Evolutionary conservation across 2,888 invertebrate species (phyloP).

Genomic region (Geophilus truncorum): DNA sequence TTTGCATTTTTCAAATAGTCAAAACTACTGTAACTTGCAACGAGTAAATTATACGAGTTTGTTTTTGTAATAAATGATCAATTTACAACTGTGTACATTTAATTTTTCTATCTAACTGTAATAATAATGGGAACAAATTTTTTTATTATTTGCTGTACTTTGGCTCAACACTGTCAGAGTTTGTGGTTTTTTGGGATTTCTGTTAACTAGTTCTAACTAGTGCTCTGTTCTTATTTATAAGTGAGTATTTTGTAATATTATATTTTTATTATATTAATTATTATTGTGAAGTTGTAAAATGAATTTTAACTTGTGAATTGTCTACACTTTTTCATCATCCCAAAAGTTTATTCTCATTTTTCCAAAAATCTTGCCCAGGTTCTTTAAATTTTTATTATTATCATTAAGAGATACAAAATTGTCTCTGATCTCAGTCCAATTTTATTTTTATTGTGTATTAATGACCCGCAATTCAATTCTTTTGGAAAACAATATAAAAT

Average conservation of each 20-base stretch:
- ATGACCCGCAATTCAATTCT: neutral
- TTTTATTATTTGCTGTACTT: neutral
- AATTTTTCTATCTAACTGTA: neutral
- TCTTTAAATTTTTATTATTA: neutral
- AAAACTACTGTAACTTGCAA: neutral
- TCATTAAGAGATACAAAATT: neutral
- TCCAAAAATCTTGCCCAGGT: neutral
- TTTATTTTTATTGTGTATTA: neutral
- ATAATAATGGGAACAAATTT: constrained; percentile 5
- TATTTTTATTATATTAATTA: neutral
- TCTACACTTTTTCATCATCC: neutral
- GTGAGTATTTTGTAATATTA: constrained; percentile 5
- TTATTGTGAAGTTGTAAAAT: neutral
- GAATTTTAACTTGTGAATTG: neutral
- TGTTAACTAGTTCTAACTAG: neutral
- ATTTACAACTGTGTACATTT: neutral
- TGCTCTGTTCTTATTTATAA: constrained; percentile 4
- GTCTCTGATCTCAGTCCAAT: neutral
- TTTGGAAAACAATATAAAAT: neutral
- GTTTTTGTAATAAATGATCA: neutral
- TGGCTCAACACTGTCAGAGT: neutral
- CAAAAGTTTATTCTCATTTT: neutral
- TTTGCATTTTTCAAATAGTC: neutral
- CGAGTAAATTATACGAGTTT: neutral
- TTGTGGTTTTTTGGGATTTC: neutral